Base-by-base conservation (phyloP, 1,140 invertebrate species). In the Mya arenaria region DNA sequence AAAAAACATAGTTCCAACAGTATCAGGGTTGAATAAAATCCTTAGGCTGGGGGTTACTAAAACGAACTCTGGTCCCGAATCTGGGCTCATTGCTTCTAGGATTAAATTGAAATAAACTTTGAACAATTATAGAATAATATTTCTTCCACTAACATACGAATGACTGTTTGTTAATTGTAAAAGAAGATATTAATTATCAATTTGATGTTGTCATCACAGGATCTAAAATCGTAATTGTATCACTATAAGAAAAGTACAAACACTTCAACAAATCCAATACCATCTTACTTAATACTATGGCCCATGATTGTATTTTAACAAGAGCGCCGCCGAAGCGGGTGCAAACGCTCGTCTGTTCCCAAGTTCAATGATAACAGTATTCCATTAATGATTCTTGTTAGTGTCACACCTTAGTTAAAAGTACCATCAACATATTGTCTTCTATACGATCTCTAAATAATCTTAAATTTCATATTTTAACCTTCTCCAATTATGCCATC, bases 271-370 rank as follows among this genome's bases (percentile, higher is more conserved):
- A 66, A 66, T 41, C 63, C 32, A 66, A 37, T 66, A 66, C 63
- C 37, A 66, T 66, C 10, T 37, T 66, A 66, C 63, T 66, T 30
- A 32, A 30, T 63, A 63, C 60, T 28, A 30, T 63, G 60, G 60
- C 60, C 60, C 60, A 8, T 63, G 60, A 66, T 66, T 37, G 63
- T 66, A 66, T 41, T 66, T 66, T 66, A 66, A 66, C 63, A 66
- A 66, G 63, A 66, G 63, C 63, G 32, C 63, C 63, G 63, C 63
- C 63, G 37, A 66, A 66, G 30, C 34, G 63, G 63, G 63, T 23
- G 4, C 17, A 60, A 60, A 4, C 25, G 25, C 58, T 60, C 58
- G 58, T 60, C 58, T 60, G 58, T 60, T 60, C 58, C 28, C 58
- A 60, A 60, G 58, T 60, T 60, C 58, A 60, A 60, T 28, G 58